Percentiles rank a stretch among this genome's conserved stretches.
phyloP scores from a whole-genome alignment of 2,113 vertebrate genomes.

The Delphinapterus leucas region DNA sequence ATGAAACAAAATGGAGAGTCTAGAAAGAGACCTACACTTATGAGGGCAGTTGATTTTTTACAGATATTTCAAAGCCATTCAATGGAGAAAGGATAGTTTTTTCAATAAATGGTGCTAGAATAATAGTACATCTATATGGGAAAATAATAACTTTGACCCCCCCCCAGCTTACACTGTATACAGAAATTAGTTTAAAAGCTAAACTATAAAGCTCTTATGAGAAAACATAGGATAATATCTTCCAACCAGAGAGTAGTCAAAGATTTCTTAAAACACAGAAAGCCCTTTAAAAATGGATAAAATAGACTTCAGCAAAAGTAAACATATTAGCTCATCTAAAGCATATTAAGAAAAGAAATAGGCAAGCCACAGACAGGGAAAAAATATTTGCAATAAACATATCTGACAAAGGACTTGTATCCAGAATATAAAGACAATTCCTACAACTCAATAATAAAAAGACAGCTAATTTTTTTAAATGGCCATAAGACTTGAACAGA shows the following conservation, averaged over 20 bases:
- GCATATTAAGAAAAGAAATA: not conserved
- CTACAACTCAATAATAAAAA: not conserved
- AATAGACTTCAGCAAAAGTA: conserved; percentile 16
- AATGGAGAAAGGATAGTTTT: not conserved
- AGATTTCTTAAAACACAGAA: conserved; percentile 2
- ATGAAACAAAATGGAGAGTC: not conserved
- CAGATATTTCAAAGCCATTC: not conserved
- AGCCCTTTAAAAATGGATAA: not conserved
- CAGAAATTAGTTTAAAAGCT: conserved; percentile 31
- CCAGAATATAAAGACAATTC: not conserved
- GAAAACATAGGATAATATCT: not conserved
- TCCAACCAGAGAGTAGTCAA: not conserved
- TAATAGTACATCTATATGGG: not conserved
- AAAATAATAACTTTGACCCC: not conserved
- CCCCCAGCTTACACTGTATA: not conserved
- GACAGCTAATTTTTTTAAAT: not conserved
- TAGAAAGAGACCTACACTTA: not conserved
- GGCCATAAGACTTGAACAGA: not conserved
- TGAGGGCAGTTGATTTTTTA: not conserved
- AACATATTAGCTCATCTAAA: conserved; percentile 7
- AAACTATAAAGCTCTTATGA: not conserved
- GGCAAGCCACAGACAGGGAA: not conserved
- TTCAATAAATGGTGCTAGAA: not conserved
- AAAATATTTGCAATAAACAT: not conserved
- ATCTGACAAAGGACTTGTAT: not conserved